A percentile compares a stretch with the other conserved stretches of the same genome.
These are phyloP conservation scores for Gasterosteus nipponicus DNA, from an alignment of 2,113 vertebrate species.

Conservation along the genomic window DNA sequence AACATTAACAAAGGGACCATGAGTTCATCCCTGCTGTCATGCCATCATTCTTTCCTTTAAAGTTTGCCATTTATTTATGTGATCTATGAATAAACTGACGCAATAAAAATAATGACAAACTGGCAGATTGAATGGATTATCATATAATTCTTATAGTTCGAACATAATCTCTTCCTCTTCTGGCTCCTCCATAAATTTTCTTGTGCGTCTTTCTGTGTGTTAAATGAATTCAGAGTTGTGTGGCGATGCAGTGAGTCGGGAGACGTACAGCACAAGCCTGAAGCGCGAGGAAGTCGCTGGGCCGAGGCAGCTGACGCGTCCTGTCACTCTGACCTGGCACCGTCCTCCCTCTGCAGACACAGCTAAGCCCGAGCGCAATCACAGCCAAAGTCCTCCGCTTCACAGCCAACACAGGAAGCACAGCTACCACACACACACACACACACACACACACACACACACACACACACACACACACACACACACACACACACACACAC, in stretches of 20 bases:
- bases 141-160: neutral
- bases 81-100: neutral
- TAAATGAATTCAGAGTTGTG: constrained; percentile 33
- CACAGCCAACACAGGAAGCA: constrained; percentile 60
- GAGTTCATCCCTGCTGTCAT: constrained; percentile 40
- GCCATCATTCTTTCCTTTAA: constrained; percentile 4
- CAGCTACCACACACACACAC: constrained; percentile 8
- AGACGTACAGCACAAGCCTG: constrained; percentile 30
- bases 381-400: constrained; percentile 53
- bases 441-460: constrained; percentile 2
- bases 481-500: constrained; percentile 1
- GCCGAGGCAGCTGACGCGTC: constrained; percentile 60
- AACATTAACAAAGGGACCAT: constrained; percentile 50
- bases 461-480: too few relatives aligned
- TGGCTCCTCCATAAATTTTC: neutral
- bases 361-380: constrained; percentile 51
- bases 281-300: constrained; percentile 25
- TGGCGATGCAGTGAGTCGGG: neutral
- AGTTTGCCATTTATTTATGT: neutral
- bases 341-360: constrained; percentile 53
- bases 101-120: neutral
- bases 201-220: neutral
- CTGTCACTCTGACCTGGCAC: constrained; percentile 64
- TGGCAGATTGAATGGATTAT: neutral
- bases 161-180: neutral